These are phyloP conservation scores for Oceanodroma leucorhoa DNA, from an alignment of 2,797 vertebrate species.

Conservation along the genomic window DNA sequence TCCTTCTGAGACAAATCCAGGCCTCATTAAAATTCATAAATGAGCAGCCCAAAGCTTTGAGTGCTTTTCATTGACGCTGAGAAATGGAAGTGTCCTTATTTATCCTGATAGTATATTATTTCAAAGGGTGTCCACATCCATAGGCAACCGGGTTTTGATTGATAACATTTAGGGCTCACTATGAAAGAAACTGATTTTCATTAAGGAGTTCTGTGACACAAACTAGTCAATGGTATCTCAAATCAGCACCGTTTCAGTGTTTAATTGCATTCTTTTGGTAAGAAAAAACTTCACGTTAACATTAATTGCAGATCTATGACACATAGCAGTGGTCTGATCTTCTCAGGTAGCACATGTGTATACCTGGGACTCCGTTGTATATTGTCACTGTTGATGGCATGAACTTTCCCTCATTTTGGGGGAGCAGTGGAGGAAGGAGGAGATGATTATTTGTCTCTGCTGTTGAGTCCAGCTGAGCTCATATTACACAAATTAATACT, in stretches of 20 bases:
- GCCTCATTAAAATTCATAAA: conserved; percentile 61
- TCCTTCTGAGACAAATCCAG: conserved; percentile 56
- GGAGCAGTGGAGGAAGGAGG: background rate
- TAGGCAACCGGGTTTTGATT: conserved; percentile 23
- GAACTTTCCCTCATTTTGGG: background rate
- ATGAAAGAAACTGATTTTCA: background rate
- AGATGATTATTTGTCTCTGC: background rate
- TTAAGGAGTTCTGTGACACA: background rate
- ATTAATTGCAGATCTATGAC: background rate
- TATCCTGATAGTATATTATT: conserved; percentile 19
- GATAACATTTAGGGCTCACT: conserved; percentile 10
- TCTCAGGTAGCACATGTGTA: accelerated
- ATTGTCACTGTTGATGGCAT: background rate
- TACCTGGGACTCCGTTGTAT: background rate
- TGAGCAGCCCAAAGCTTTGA: conserved; percentile 42
- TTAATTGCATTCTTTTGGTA: background rate
- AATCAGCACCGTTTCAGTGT: background rate
- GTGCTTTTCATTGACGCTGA: background rate
- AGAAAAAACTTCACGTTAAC: background rate
- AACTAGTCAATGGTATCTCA: background rate
- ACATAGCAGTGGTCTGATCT: background rate
- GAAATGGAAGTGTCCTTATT: conserved; percentile 28
- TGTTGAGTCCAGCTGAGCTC: background rate
- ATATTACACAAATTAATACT: background rate
- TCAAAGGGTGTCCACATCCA: conserved; percentile 10